Percentiles rank a stretch among this genome's conserved stretches.
Conservation (phyloP, 2,888 invertebrate genomes). For the Stenurella melanura region DNA sequence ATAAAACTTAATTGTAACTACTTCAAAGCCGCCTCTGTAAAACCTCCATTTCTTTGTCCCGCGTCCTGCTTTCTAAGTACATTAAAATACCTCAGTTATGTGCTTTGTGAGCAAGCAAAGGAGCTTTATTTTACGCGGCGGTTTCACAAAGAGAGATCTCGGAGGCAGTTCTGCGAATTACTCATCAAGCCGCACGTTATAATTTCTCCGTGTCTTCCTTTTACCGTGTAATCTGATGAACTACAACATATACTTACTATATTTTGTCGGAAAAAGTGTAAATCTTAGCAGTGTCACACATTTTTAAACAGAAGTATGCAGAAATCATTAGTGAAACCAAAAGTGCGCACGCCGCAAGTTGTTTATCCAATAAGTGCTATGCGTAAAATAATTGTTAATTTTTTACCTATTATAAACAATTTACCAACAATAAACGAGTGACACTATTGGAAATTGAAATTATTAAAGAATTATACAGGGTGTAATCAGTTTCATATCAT, state of each 20-base stretch:
- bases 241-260: slow-evolving; percentile 1
- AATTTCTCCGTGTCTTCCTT: slow-evolving; percentile 27
- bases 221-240: slow-evolving; percentile 23
- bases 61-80: slow-evolving; percentile 59
- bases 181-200: slow-evolving; percentile 22
- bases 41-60: slow-evolving; percentile 60
- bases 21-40: slow-evolving; percentile 46
- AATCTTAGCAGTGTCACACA: neutral
- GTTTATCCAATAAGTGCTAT: no score
- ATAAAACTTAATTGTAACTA: slow-evolving; percentile 24
- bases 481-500: no score
- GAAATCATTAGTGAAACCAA: no score
- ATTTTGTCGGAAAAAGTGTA: neutral
- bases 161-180: slow-evolving; percentile 30
- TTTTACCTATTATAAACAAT: no score
- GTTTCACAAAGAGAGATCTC: slow-evolving; percentile 43
- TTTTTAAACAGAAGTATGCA: no score
- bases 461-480: no score
- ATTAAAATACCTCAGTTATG: slow-evolving; percentile 63
- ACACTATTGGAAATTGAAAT: no score
- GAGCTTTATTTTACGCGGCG: slow-evolving; percentile 59
- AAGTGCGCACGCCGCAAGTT: no score
- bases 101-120: slow-evolving; percentile 52
- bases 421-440: no score
- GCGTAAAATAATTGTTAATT: no score